phyloP scores from a whole-genome alignment of 2,797 vertebrate species.

The Sphenopsis melanotis region DNA sequence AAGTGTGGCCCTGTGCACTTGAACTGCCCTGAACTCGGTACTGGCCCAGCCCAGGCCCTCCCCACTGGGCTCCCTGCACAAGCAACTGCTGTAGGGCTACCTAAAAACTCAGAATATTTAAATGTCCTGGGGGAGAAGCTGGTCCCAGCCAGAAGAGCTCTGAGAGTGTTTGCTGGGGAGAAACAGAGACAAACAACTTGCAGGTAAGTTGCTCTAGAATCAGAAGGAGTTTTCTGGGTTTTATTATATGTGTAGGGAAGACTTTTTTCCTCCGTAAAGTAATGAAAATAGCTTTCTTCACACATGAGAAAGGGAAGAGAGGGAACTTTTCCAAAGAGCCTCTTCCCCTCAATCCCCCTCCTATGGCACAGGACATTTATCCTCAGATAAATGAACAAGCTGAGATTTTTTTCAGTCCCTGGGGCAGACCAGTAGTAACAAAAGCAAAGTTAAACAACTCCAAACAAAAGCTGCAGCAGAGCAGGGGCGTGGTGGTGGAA shows the following conservation, averaged over 20 bases:
- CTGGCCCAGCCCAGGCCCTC: not conserved
- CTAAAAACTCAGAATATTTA: not conserved
- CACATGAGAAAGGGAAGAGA: not conserved
- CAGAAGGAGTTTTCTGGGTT: not conserved
- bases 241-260: fast-evolving
- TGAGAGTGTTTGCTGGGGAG: not conserved
- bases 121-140: not conserved
- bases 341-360: not conserved
- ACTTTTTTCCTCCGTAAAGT: not conserved
- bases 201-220: not conserved
- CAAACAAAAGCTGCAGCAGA: slow-evolving; percentile 23
- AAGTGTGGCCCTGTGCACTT: fast-evolving
- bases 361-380: not conserved
- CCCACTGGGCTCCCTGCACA: not conserved
- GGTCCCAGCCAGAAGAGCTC: not conserved
- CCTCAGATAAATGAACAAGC: not conserved
- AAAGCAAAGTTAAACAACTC: slow-evolving; percentile 35
- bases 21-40: not conserved
- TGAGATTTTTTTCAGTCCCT: not conserved
- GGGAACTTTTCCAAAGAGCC: not conserved
- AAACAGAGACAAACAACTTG: not conserved
- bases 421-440: not conserved
- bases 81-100: not conserved
- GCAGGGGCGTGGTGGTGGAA: slow-evolving; percentile 1
- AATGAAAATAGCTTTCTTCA: not conserved